These are phyloP conservation scores for Dreissena rostriformis DNA, from an alignment of 1,140 invertebrate genomes.

Conservation along the genomic window DNA sequence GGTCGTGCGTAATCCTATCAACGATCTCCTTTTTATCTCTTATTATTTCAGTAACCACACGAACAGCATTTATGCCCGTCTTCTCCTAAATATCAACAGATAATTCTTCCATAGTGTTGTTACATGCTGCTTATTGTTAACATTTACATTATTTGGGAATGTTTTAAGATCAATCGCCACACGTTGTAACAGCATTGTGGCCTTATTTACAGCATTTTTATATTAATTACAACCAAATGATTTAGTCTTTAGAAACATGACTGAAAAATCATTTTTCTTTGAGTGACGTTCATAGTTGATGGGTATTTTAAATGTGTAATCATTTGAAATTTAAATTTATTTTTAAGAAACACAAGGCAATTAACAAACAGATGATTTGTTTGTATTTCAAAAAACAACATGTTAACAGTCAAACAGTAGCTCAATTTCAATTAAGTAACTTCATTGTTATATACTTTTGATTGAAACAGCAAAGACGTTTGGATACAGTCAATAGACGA, in stretches of 20 bases:
- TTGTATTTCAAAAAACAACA: neutral
- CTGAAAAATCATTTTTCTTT: neutral
- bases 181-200: neutral
- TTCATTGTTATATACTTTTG: too few species aligned
- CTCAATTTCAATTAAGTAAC: neutral
- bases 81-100: constrained; percentile 62
- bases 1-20: constrained; percentile 76
- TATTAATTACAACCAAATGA: too few species aligned
- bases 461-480: too few species aligned
- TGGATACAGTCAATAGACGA: too few species aligned
- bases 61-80: constrained; percentile 77
- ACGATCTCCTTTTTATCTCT: constrained; percentile 79
- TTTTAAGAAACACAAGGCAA: too few species aligned
- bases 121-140: neutral
- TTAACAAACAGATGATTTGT: neutral
- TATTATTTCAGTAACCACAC: constrained; percentile 80
- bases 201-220: neutral
- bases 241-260: neutral
- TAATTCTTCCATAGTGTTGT: neutral
- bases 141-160: neutral
- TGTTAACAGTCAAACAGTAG: neutral
- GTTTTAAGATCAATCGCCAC: neutral
- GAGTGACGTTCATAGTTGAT: neutral
- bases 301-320: too few species aligned
- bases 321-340: too few species aligned